A percentile compares a stretch with the other conserved stretches of the same genome.
Evolutionary conservation across 2,888 invertebrate genomes (phyloP).

Genomic region (Scaptomyza cyrtandrae): DNA sequence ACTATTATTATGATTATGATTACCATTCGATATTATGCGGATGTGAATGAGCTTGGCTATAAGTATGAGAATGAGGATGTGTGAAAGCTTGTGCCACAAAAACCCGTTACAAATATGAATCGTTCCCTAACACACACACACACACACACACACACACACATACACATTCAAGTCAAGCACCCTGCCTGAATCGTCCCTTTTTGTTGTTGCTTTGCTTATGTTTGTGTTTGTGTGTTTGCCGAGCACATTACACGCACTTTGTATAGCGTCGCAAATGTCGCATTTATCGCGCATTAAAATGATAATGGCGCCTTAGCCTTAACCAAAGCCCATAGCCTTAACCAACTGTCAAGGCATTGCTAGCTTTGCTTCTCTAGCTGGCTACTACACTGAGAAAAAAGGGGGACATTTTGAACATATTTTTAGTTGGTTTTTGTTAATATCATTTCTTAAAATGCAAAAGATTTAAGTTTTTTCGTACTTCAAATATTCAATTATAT

Average conservation of each 20-base stretch:
- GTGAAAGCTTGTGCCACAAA: slow-evolving; percentile 28
- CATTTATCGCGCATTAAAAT: slow-evolving; percentile 84
- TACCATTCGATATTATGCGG: slow-evolving; percentile 71
- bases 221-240: slow-evolving; percentile 41
- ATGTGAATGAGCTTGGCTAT: slow-evolving; percentile 6
- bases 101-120: slow-evolving; percentile 73
- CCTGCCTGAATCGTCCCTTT: background rate
- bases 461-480: too few species aligned
- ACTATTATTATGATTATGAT: slow-evolving; percentile 80
- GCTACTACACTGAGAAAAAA: background rate
- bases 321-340: background rate
- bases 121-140: slow-evolving; percentile 30
- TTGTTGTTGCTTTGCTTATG: background rate
- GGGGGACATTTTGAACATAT: too few species aligned
- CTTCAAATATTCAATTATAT: too few species aligned
- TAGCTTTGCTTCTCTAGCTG: background rate
- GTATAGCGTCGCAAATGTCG: slow-evolving; percentile 82
- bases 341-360: background rate
- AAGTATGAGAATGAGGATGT: slow-evolving; percentile 2
- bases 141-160: slow-evolving; percentile 3
- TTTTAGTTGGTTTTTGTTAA: too few species aligned
- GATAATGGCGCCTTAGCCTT: slow-evolving; percentile 73
- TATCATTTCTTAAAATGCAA: too few species aligned
- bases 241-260: slow-evolving; percentile 79
- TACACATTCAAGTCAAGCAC: slow-evolving; percentile 45